Evolutionary conservation across 2,113 vertebrate genomes (phyloP).

Genomic region (Cyprinus carpio): DNA sequence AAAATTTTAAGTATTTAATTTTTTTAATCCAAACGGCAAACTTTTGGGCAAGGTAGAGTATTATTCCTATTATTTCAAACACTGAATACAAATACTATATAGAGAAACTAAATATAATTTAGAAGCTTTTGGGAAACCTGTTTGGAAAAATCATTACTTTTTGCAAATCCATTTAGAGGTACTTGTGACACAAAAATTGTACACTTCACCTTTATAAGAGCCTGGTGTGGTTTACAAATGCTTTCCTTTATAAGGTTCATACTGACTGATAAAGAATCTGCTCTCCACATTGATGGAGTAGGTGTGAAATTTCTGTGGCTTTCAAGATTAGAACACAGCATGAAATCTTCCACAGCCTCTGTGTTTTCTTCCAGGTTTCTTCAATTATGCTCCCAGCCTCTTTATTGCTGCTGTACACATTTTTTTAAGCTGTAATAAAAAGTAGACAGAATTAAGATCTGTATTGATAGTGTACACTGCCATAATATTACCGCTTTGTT

Average conservation of each 20-base stretch:
- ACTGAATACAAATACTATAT: background rate
- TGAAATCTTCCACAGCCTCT: constrained; percentile 3
- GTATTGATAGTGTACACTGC: background rate
- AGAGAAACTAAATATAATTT: background rate
- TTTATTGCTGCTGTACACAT: background rate
- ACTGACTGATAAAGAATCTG: background rate
- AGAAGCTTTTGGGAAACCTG: background rate
- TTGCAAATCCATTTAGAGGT: background rate
- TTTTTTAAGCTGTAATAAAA: background rate
- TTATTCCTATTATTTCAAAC: background rate
- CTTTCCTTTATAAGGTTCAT: background rate
- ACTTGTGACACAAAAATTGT: background rate
- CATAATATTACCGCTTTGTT: background rate
- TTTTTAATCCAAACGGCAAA: too few species aligned
- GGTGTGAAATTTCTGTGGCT: constrained; percentile 21
- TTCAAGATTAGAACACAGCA: background rate
- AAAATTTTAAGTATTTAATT: too few species aligned
- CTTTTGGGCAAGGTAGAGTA: too few species aligned
- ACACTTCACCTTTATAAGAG: background rate
- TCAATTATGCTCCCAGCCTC: background rate
- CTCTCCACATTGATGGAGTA: background rate
- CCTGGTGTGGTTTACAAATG: background rate
- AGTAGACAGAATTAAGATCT: background rate
- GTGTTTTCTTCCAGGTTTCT: background rate
- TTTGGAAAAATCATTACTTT: background rate